Evolutionary conservation across 2,113 vertebrate species (phyloP).

Genomic region (Aegithalos caudatus): DNA sequence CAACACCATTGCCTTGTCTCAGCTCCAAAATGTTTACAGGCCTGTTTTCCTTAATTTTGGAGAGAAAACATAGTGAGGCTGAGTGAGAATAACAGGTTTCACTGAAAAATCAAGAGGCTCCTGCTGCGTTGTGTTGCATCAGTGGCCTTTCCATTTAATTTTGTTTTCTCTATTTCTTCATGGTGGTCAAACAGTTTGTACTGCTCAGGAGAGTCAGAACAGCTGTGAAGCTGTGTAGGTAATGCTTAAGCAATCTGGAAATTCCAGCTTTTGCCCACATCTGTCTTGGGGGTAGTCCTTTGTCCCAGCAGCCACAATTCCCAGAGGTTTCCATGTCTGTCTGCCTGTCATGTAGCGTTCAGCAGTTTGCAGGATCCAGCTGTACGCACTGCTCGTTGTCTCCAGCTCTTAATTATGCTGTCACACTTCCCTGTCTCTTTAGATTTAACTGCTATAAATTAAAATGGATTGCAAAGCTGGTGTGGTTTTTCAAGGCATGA

Average conservation of each 20-base stretch:
- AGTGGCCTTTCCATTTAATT: not conserved
- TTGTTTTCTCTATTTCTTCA: not conserved
- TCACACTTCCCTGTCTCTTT: not conserved
- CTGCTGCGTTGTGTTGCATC: not conserved
- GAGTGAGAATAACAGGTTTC: not conserved
- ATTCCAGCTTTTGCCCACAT: not conserved
- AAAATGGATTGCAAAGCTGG: not conserved
- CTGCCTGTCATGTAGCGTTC: rapidly evolving
- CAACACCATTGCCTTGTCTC: rapidly evolving
- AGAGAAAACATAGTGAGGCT: not conserved
- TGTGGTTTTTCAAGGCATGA: not conserved
- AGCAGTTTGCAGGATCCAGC: not conserved
- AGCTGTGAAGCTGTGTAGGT: not conserved
- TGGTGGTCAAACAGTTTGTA: rapidly evolving
- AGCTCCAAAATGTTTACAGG: not conserved
- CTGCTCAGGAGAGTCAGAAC: not conserved
- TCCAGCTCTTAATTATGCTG: not conserved
- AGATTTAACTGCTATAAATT: not conserved
- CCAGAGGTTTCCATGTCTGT: not conserved
- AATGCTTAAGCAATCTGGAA: not conserved
- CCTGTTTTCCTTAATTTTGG: not conserved
- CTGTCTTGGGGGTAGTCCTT: not conserved
- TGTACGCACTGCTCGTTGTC: rapidly evolving
- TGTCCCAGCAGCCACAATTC: not conserved
- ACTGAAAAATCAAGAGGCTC: not conserved